Percentiles rank a stretch among this genome's conserved stretches.
phyloP scores from a whole-genome alignment of 2,888 invertebrate species.

The Perizoma affinitatum region DNA sequence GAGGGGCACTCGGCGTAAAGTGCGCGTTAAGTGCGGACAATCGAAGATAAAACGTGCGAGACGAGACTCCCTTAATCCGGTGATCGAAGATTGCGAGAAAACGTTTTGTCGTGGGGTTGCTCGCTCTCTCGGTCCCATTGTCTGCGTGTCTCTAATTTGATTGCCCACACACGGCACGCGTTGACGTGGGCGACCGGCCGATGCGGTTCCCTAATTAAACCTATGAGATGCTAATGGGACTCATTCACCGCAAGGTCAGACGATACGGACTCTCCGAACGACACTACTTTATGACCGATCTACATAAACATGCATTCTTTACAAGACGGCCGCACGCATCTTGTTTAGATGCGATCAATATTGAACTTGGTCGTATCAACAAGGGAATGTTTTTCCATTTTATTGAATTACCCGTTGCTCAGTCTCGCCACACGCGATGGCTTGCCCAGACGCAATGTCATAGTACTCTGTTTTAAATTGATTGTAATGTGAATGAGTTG shows the following conservation, averaged over 20 bases:
- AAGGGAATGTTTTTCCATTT: conserved; percentile 57
- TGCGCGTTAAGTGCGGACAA: conserved; percentile 83
- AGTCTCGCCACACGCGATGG: conserved; percentile 72
- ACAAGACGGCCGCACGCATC: conserved; percentile 46
- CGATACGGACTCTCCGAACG: conserved; percentile 45
- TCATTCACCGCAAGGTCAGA: conserved; percentile 69
- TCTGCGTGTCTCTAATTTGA: conserved; percentile 78
- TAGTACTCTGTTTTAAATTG: conserved; percentile 75
- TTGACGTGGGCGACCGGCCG: conserved; percentile 67
- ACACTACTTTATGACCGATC: conserved; percentile 54
- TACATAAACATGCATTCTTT: conserved; percentile 56
- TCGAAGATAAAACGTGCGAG: conserved; percentile 84
- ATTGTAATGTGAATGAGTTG: conserved; percentile 77
- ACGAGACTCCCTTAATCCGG: conserved; percentile 83
- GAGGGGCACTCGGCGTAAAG: conserved; percentile 83
- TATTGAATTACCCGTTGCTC: conserved; percentile 66
- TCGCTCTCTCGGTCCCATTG: conserved; percentile 72
- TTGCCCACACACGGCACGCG: conserved; percentile 70
- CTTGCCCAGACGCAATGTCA: conserved; percentile 68
- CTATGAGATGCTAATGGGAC: conserved; percentile 72
- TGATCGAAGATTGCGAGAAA: conserved; percentile 84
- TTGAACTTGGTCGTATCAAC: conserved; percentile 55
- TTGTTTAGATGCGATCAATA: conserved; percentile 63
- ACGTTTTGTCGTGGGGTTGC: conserved; percentile 83
- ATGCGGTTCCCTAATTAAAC: conserved; percentile 75